Evolutionary conservation across 2,888 invertebrate species (phyloP).

Genomic region (Andrena minutula): DNA sequence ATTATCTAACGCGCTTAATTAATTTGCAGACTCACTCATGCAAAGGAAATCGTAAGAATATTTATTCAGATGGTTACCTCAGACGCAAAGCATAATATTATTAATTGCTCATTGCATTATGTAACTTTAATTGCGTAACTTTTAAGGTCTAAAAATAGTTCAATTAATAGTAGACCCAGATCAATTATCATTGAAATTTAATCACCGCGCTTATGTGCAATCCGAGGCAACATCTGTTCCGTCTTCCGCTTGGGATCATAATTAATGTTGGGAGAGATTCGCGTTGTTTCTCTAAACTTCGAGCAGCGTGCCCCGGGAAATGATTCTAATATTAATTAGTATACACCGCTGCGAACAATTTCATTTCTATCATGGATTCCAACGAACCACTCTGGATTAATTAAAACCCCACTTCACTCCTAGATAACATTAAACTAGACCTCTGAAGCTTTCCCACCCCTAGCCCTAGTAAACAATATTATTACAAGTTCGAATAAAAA

Average conservation of each 20-base stretch:
- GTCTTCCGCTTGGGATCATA: slow-evolving; percentile 7
- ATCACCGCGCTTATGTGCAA: slow-evolving; percentile 15
- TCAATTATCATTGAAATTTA: slow-evolving; percentile 28
- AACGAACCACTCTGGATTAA: neutral
- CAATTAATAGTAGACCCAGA: neutral
- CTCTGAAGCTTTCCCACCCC: neutral
- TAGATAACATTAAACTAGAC: neutral
- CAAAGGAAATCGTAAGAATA: too few relatives aligned
- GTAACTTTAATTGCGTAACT: neutral
- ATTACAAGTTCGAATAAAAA: too few relatives aligned
- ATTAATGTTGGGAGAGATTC: slow-evolving; percentile 1
- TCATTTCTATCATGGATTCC: neutral
- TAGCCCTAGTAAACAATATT: neutral
- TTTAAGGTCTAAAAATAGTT: neutral
- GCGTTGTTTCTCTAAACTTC: neutral
- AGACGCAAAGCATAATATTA: neutral
- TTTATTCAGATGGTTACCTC: neutral
- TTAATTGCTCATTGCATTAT: neutral
- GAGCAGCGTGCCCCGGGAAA: neutral
- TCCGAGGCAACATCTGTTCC: slow-evolving; percentile 12
- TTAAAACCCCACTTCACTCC: neutral
- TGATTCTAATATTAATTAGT: slow-evolving; percentile 12
- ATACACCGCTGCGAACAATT: neutral
- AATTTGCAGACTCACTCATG: too few relatives aligned
- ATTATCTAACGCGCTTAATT: too few relatives aligned